Evolutionary conservation across 2,888 invertebrate genomes (phyloP), one percentile per base, ranked within the genome.

Genomic region (Ischnus inquisitorius): DNA sequence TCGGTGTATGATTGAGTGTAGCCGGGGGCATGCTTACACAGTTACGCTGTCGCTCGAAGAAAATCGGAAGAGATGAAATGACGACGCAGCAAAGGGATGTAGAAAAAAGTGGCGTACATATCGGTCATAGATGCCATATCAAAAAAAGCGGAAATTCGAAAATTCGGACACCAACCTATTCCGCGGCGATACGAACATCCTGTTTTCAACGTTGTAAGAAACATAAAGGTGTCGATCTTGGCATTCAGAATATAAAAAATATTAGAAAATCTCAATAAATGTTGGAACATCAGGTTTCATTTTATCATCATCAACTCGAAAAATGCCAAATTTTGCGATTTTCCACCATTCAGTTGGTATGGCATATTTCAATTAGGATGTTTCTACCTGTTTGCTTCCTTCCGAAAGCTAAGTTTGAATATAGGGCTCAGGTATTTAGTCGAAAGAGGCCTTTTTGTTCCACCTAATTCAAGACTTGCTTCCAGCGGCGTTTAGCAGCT

Each of bases 381-480:
- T 82, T 65, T 87, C 87, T 88, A 87, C 87, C 88, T 88, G 78
- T 90, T 89, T 87, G 83, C 79, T 72, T 68, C 28, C 60, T 74
- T 62, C 14, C 69, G 71, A 75, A 67, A 76, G 62, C 54, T 28
- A 39, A 77, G 86, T 86, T 87, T 87, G 85, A 84, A 86, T 83
- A 78, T 74, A 77, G 72, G 80, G 82, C 87, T 83, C 67, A 80
- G 83, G 76, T 85, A 85, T 89, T 90, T 89, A 79, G 86, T 85
- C 89, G 82, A 87, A 65, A 28, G 71, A 82, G 65, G 82, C 84
- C 83, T 83, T 78, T 84, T 89, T 88, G 90, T 90, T 90, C 87
- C 87, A 84, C 87, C 90, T 90, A 91, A 91, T 91, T 91, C 90
- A 82, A 86, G 39, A 60, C 84, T 90, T 79, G 84, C 81, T 80